These are phyloP conservation scores for Drosophila nigromelanica DNA, from an alignment of 1,140 invertebrate species.

Conservation along the genomic window DNA sequence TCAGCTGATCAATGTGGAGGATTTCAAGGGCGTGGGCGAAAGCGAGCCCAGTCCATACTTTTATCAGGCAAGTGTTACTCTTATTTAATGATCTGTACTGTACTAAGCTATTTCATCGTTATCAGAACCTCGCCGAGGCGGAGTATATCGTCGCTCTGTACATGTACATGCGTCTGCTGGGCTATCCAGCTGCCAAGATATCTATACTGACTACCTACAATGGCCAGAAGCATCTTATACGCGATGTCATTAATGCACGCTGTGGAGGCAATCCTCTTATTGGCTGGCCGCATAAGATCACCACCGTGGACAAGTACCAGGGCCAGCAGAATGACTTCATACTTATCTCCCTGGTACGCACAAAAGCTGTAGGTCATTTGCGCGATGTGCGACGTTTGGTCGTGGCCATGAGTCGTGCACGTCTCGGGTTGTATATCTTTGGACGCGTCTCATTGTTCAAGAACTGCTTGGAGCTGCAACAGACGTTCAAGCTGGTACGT, in stretches of 20 bases:
- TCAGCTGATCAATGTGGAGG: slow-evolving; percentile 98
- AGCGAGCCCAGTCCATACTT: slow-evolving; percentile 99
- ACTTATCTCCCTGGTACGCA: slow-evolving; percentile 97
- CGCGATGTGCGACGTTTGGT: slow-evolving; percentile 97
- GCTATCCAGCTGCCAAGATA: slow-evolving; percentile 98
- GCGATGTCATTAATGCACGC: slow-evolving; percentile 97
- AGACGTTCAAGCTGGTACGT: slow-evolving; percentile 95
- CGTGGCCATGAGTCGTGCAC: slow-evolving; percentile 98
- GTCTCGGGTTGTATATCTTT: slow-evolving; percentile 99
- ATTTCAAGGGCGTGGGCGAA: slow-evolving; percentile 98
- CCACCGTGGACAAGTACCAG: slow-evolving; percentile 99
- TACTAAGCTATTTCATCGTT: slow-evolving; percentile 33
- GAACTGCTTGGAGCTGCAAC: slow-evolving; percentile 98
- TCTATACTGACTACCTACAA: slow-evolving; percentile 99
- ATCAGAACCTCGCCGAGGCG: slow-evolving; percentile 98
- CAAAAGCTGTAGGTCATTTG: slow-evolving; percentile 97
- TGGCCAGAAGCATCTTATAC: slow-evolving; percentile 98
- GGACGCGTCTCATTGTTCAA: slow-evolving; percentile 95
- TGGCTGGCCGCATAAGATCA: slow-evolving; percentile 96
- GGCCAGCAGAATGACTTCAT: slow-evolving; percentile 99
- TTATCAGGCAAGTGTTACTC: slow-evolving; percentile 90
- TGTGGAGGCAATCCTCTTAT: slow-evolving; percentile 99
- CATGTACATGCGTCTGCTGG: slow-evolving; percentile 99
- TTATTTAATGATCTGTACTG: not conserved
- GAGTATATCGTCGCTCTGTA: slow-evolving; percentile 99